Evolutionary conservation across 2,113 vertebrate genomes (phyloP).

Genomic region (Rhinolophus sinicus): DNA sequence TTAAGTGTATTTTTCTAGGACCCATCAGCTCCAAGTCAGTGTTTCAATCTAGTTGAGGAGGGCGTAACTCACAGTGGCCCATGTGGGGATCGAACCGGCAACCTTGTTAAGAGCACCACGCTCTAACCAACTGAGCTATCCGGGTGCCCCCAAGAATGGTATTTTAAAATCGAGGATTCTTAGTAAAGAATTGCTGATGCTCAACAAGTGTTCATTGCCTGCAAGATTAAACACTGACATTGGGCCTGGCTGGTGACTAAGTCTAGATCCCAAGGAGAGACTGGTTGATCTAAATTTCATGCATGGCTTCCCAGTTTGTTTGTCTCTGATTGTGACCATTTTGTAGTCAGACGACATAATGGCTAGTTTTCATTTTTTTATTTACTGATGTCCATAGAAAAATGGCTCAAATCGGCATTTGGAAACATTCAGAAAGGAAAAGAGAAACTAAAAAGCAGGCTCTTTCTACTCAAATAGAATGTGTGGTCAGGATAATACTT

Average conservation of each 20-base stretch:
- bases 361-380: not conserved
- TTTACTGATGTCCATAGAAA: not conserved
- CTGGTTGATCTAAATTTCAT: not conserved
- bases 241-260: not conserved
- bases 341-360: not conserved
- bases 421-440: not conserved
- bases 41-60: too few relatives aligned
- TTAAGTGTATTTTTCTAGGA: too few relatives aligned
- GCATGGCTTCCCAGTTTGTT: not conserved
- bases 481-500: not conserved
- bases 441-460: not conserved
- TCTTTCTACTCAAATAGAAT: not conserved
- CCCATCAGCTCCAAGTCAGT: too few relatives aligned
- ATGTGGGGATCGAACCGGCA: too few relatives aligned
- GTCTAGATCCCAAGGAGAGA: not conserved
- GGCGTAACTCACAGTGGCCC: too few relatives aligned
- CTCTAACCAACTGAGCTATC: too few relatives aligned
- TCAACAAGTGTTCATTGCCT: not conserved
- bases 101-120: too few relatives aligned
- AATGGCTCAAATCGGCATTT: not conserved
- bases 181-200: not conserved
- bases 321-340: not conserved
- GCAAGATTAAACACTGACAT: not conserved
- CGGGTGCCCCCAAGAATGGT: not conserved
- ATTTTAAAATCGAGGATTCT: not conserved